Evolutionary conservation across 2,888 invertebrate species (phyloP), one percentile per base, ranked within the genome.

Genomic region (Cephus pygmeus): DNA sequence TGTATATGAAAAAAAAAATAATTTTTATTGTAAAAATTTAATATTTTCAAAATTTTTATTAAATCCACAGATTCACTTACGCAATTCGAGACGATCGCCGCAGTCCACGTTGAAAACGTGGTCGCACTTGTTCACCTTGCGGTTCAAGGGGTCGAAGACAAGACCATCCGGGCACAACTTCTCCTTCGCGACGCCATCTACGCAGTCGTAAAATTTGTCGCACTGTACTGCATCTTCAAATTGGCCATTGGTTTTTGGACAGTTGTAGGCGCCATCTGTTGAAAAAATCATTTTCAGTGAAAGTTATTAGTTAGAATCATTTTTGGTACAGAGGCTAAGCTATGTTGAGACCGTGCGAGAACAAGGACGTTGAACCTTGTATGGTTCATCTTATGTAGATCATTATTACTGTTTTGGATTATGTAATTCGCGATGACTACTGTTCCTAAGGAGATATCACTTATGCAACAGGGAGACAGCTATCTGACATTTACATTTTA

Each of bases 51-150:
- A 69, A 76, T 69, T 75, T 76, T 68, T 68, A 69, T 40, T 34
- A 74, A 71, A 40, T 56, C 77, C 31, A 23, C 56, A 56, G 56
- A 56, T 56, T 73, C 82, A 95, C 97, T 96, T 94, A 98, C 97
- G 98, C 82, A 97, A 93, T 92, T 97, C 96, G 75, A 95, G 94
- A 90, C 97, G 95, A 90, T 97, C 97, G 76, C 96, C 97, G 88
- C 98, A 98, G 90, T 97, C 97, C 33, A 97, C 97, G 89, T 97
- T 97, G 94, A 97, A 97, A 89, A 97, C 96, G 90, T 97, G 97
- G 92, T 98, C 98, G 90, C 98, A 98, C 90, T 97, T 97, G 93
- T 97, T 97, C 90, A 96, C 93, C 92, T 97, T 97, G 87, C 97
- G 95, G 91, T 96, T 97, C 84, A 94, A 92, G 1, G 95, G 96